Evolutionary conservation across 2,113 vertebrate species (phyloP), one percentile per base, ranked within the genome.

Genomic region (Copsychus sechellarum): DNA sequence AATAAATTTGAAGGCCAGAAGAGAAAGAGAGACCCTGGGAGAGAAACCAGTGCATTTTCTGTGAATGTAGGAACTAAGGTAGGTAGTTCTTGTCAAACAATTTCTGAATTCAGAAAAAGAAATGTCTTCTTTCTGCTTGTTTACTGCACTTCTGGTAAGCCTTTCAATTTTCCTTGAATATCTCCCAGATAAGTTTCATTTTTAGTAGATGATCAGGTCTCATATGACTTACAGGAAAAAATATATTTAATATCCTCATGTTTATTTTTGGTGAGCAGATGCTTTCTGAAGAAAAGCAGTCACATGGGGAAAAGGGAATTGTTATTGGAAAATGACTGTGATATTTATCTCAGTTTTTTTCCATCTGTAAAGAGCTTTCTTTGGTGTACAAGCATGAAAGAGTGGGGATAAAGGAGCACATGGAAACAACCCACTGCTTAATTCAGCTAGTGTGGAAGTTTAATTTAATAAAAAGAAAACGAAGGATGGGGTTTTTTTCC

Each of bases 141-240:
- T 70, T 60, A 61, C 50, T 92, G 18, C 43, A 19, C 3, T 65
- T 25, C 20, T 74, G n/a, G 36, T 73, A 65, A 93, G 40, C 3
- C 6, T 85, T 73, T 62, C 20, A 34, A 26, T 67, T 73, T 58
- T 60, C 2, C 24, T 60, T 88, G 38, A 85, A 64, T 57, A 38
- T 38, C 34, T 88, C 43, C 31, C 56, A 79, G 15, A 5, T 18
- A 56, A 60, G 45, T 82, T 90, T 67, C 66, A 67, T 56, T 88
- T 93, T 85, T 90, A 81, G 53, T 7, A 65, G 62, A 90, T 86
- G 91, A 88, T 77, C 61, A 79, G 21, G 80, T 85, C 70, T 90
- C 53, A 28, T 67, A 19, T 51, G 45, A 28, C 62, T 88, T 64
- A 64, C 20, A 92, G 66, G n/a, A n/a, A 88, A 66, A 60, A 76